Evolutionary conservation across 2,797 vertebrate genomes (phyloP).

Genomic region (Aldrovandia affinis): DNA sequence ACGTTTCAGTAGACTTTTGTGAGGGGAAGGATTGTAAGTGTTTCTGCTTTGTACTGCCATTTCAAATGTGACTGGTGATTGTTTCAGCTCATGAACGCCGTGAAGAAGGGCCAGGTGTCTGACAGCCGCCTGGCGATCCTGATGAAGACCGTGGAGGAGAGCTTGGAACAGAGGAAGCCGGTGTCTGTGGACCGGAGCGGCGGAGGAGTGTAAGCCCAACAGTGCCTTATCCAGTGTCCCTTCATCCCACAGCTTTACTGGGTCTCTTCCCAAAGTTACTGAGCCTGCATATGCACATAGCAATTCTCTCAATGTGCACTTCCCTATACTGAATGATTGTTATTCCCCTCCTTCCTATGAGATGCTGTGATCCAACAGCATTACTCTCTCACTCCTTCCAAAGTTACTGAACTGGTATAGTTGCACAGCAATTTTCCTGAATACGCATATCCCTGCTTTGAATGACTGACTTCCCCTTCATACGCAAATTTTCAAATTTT

Average conservation of each 20-base stretch:
- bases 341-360: background rate
- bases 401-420: background rate
- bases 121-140: slow-evolving; percentile 92
- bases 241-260: background rate
- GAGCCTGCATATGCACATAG: background rate
- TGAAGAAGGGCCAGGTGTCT: slow-evolving; percentile 92
- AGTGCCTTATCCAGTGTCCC: background rate
- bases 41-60: background rate
- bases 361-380: too few relatives aligned
- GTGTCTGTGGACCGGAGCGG: slow-evolving; percentile 93
- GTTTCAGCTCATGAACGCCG: slow-evolving; percentile 92
- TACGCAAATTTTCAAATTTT: slow-evolving; percentile 11
- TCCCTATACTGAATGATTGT: background rate
- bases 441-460: background rate
- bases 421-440: background rate
- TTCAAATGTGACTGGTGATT: background rate
- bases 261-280: background rate
- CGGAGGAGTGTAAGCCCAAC: slow-evolving; percentile 83
- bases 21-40: background rate
- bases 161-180: slow-evolving; percentile 76
- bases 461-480: background rate
- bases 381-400: background rate
- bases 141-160: slow-evolving; percentile 92
- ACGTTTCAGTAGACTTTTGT: background rate
- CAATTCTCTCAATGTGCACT: background rate